These are phyloP conservation scores for Crax fasciolata DNA, from an alignment of 2,797 vertebrate genomes.

Conservation along the genomic window DNA sequence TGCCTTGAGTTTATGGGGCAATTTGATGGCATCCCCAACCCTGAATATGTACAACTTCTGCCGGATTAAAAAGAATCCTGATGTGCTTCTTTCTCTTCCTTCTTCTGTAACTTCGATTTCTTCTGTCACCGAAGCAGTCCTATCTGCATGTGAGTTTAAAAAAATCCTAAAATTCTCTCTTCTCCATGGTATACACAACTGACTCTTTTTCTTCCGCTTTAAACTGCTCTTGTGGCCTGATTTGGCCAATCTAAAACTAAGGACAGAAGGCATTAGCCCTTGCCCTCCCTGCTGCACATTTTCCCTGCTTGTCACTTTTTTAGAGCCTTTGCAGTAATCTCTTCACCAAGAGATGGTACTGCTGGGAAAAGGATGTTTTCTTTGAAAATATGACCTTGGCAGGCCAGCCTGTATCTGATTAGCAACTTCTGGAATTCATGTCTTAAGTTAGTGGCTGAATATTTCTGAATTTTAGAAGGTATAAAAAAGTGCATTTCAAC, in stretches of 20 bases:
- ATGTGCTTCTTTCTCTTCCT: neutral
- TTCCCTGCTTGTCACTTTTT: neutral
- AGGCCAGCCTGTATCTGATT: neutral
- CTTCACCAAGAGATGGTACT: neutral
- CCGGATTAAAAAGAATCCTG: neutral
- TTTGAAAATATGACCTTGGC: neutral
- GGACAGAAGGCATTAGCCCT: neutral
- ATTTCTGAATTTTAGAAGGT: neutral
- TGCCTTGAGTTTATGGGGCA: neutral
- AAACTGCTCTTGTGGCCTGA: neutral
- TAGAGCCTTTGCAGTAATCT: neutral
- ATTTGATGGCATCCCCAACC: neutral
- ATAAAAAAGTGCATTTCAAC: neutral
- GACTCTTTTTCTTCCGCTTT: rapidly evolving
- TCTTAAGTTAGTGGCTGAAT: neutral
- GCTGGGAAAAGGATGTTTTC: neutral
- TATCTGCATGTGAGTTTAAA: neutral
- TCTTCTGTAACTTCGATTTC: neutral
- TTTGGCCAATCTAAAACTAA: neutral
- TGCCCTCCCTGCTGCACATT: rapidly evolving
- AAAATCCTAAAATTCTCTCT: neutral
- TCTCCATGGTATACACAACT: rapidly evolving
- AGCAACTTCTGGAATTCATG: neutral
- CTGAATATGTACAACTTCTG: neutral
- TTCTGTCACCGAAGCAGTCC: neutral